Evolutionary conservation across 2,113 vertebrate species (phyloP), one percentile per base, ranked within the genome.

Genomic region (Epinephelus lanceolatus): DNA sequence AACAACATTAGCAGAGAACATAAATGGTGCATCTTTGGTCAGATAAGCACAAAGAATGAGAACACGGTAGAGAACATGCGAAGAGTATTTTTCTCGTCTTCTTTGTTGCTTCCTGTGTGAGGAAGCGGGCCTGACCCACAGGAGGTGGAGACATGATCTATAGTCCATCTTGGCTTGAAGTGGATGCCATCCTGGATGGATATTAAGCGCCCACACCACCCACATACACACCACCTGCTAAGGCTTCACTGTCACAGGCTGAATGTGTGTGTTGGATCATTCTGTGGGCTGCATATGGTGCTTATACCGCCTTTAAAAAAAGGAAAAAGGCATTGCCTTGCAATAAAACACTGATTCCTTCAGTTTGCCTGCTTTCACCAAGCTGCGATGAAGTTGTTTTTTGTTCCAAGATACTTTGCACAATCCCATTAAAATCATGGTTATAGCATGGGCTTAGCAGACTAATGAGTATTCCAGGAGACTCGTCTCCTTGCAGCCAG

Each of bases 171-270:
- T 90, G 81, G 67, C 89, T 86, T 68, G 69, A 86, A 91, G 81
- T 81, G 57, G 86, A 88, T 75, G 86, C 82, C 89, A 88, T 89
- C 87, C 84, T 84, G 82, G 84, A 81, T 87, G 87, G 85, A 90
- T 88, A 79, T 78, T 69, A 81, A 84, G 79, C 87, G 37, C 92
- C 90, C 91, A 94, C 91, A 76, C 86, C 86, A 79, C 93, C 90
- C 91, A 92, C 93, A 76, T 27, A 75, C 68, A 74, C 88, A 90
- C 92, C 90, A 90, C 91, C 90, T 93, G 90, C 85, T 81, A 76
- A 88, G 72, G 78, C 85, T 88, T 53, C 70, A 57, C 78, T 49
- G 75, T 84, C 84, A 81, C 78, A 88, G 71, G 60, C 78, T 88
- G 66, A 27, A 27, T 76, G 71, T 81, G 72, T 83, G 62, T 60